Evolutionary conservation across 1,140 invertebrate genomes (phyloP).

Genomic region (Octopus sinensis): DNA sequence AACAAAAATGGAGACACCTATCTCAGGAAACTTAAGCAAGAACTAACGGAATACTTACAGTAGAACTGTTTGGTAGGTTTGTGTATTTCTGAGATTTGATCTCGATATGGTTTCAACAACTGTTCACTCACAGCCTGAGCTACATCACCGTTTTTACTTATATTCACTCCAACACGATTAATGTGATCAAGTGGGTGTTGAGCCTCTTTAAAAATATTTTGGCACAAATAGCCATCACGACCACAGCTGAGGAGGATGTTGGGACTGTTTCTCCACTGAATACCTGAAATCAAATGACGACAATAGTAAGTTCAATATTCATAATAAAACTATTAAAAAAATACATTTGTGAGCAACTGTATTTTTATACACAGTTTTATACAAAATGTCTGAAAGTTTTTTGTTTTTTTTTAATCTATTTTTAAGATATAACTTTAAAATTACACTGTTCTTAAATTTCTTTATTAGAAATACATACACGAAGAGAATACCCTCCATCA

Average conservation of each 20-base stretch:
- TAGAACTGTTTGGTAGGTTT: neutral
- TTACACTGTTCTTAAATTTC: too few species aligned
- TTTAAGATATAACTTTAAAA: too few species aligned
- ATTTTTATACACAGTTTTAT: too few species aligned
- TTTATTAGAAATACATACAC: too few species aligned
- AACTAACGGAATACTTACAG: neutral
- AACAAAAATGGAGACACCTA: neutral
- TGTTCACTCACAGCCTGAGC: constrained; percentile 55
- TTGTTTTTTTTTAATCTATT: too few species aligned
- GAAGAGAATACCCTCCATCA: too few species aligned
- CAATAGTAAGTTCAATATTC: too few species aligned
- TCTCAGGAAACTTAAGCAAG: neutral
- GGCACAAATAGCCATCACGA: constrained; percentile 76
- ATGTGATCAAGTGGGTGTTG: constrained; percentile 79
- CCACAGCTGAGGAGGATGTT: constrained; percentile 82
- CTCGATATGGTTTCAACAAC: neutral
- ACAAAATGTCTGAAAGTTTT: too few species aligned
- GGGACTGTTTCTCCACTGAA: constrained; percentile 79
- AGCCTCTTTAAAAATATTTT: constrained; percentile 84
- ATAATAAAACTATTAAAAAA: too few species aligned
- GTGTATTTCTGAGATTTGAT: neutral
- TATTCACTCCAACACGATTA: constrained; percentile 80
- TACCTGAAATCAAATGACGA: constrained; percentile 49
- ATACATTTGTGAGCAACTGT: too few species aligned
- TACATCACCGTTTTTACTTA: constrained; percentile 74